phyloP scores from a whole-genome alignment of 2,113 vertebrate genomes.

The Plecturocebus donacophilus region DNA sequence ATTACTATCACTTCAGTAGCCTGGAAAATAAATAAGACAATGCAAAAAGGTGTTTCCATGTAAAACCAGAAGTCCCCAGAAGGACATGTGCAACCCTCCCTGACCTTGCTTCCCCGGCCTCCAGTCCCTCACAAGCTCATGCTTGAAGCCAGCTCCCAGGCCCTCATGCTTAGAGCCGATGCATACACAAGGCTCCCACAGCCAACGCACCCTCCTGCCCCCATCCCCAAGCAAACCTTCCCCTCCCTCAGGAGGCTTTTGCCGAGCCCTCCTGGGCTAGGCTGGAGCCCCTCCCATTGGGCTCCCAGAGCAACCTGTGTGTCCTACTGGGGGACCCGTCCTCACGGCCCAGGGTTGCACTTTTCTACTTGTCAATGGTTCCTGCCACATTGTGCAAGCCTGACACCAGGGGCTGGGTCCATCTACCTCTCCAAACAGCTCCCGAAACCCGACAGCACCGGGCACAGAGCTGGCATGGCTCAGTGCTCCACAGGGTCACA shows the following conservation, averaged over 20 bases:
- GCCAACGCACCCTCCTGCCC: not conserved
- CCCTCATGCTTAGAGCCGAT: not conserved
- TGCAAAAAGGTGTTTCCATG: not conserved
- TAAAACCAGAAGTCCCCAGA: not conserved
- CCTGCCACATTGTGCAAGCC: fast-evolving
- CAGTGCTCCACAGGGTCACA: fast-evolving
- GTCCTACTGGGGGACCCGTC: fast-evolving
- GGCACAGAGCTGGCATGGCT: fast-evolving
- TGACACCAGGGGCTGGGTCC: not conserved
- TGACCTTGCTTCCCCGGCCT: not conserved
- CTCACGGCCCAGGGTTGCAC: not conserved
- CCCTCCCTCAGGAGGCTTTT: not conserved
- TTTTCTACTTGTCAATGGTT: not conserved
- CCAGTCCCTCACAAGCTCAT: not conserved
- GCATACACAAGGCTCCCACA: not conserved
- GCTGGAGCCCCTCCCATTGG: fast-evolving
- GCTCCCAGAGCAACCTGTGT: not conserved
- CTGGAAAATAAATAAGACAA: not conserved
- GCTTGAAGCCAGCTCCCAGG: not conserved
- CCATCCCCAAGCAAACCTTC: not conserved
- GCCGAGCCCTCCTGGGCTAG: not conserved
- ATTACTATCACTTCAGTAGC: not conserved
- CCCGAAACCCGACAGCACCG: fast-evolving
- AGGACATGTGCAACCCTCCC: not conserved
- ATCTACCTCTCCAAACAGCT: too few relatives aligned